Percentiles rank a stretch among this genome's conserved stretches.
Evolutionary conservation across 2,113 vertebrate genomes (phyloP).

Genomic region (Chinchilla lanigera): DNA sequence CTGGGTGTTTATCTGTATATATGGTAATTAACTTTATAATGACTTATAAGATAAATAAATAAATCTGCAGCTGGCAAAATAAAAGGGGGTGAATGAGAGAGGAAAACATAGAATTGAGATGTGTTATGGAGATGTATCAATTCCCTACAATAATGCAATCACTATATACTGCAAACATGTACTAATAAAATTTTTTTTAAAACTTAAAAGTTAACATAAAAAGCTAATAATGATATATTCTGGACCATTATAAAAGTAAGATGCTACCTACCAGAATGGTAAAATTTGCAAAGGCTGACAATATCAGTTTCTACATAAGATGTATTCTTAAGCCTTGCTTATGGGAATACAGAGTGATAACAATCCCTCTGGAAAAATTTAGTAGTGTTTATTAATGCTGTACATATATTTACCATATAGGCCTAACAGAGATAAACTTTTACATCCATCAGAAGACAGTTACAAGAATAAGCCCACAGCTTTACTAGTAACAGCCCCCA

Average conservation of each 20-base stretch:
- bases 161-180: not conserved
- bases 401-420: not conserved
- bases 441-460: not conserved
- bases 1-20: not conserved
- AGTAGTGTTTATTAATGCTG: constrained; percentile 18
- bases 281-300: not conserved
- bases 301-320: not conserved
- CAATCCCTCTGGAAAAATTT: constrained; percentile 12
- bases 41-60: not conserved
- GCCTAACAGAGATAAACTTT: not conserved
- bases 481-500: not conserved
- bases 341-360: not conserved
- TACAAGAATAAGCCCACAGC: not conserved
- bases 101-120: not conserved
- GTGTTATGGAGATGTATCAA: not conserved
- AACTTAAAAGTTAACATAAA: not conserved
- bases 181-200: not conserved
- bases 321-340: not conserved
- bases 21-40: not conserved
- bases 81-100: not conserved
- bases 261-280: not conserved
- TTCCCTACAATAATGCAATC: not conserved
- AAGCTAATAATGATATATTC: not conserved
- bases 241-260: not conserved
- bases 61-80: not conserved